Base-by-base conservation (phyloP, 2,113 vertebrate species). In the Ictalurus punctatus region DNA sequence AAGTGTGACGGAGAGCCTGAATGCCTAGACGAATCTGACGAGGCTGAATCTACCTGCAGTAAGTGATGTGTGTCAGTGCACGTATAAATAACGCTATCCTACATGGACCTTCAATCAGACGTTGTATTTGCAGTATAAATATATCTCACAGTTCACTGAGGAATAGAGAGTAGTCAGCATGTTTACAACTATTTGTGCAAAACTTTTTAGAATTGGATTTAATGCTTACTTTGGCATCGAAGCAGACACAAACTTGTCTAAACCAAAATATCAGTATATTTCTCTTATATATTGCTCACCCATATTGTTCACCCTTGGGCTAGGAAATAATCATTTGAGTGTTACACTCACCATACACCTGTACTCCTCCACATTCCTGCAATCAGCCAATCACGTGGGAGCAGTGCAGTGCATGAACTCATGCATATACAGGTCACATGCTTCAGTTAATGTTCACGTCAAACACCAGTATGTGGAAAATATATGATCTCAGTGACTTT, bases 1-100 rank as follows among this genome's bases (percentile, higher is more conserved):
- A 98, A 97, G 89, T 99, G 98, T 78, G 98, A 99, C 0, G 98
- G 98, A 0, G 98, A 99, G 85, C 95, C 97, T 0, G 98, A 99
- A 86, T 99, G 98, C 90, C 92, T 96, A 0, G 98, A 99, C 0
- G 97, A 97, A 10, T 99, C 98, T 0, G 98, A 99, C 0, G 98
- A 99, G 92, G 96, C 96, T 0, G 96, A 97, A 88, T 94, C 96
- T 79, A 96, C 97, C 2, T 99, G 98, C 96, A 98, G 98, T 99
- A 94, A 98, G 98, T 96, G 58, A 73, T 81, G 34, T 76, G 8
- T 78, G 23, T 37, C 61, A 58, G 80, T 52, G 30, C 65, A 48
- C 52, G 44, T 69, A 76, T 17, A 56, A 76, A 23, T 61, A 76
- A 40, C 27, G 19, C 56, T 73, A 16, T n/a, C 5, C n/a, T 56